Base-by-base conservation (phyloP, 2,888 invertebrate species). In the Lasioglossum figueresi region DNA sequence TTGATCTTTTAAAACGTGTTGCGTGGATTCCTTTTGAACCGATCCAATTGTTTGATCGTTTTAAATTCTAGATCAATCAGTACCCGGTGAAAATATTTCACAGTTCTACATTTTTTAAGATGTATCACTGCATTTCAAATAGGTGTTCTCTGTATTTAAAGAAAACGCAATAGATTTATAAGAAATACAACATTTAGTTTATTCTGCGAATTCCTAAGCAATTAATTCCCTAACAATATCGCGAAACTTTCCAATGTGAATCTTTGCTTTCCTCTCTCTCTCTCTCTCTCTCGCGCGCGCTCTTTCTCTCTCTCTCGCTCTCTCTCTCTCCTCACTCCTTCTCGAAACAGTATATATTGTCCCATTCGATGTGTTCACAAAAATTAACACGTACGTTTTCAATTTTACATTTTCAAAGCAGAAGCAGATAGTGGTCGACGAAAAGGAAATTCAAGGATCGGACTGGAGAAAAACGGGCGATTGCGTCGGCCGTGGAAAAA, bases 181-280 rank as follows among this genome's bases (percentile, higher is more conserved):
- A 94, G 94, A 94, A 94, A 94, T 94, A 94, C 94, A 94, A 94
- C 94, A 93, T 94, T 93, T 86, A 93, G 91, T 94, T 94, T 94
- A 94, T 94, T 94, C 93, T 93, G 93, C 93, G 93, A 87, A 93
- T 93, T 92, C 92, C 93, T 93, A 94, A 94, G 92, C 93, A 94
- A 93, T 94, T 94, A 77, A 93, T 93, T 94, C 94, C 93, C 92
- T 93, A 94, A 94, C 94, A 93, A 91, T 92, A 91, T 92, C 92
- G 90, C 83, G 91, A 92, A 93, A 92, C 91, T 93, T 92, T 88
- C 88, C 85, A 83, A 48, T 70, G 89, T 90, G 83, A 85, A 90
- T 87, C 87, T 88, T 90, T 86, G 85, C 76, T 86, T 88, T 34
- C 31, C 34, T 52, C 48, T 72, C 71, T 27, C 4, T 12, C 37